Conservation (phyloP, 2,797 vertebrate species). For the Botia almorhae region DNA sequence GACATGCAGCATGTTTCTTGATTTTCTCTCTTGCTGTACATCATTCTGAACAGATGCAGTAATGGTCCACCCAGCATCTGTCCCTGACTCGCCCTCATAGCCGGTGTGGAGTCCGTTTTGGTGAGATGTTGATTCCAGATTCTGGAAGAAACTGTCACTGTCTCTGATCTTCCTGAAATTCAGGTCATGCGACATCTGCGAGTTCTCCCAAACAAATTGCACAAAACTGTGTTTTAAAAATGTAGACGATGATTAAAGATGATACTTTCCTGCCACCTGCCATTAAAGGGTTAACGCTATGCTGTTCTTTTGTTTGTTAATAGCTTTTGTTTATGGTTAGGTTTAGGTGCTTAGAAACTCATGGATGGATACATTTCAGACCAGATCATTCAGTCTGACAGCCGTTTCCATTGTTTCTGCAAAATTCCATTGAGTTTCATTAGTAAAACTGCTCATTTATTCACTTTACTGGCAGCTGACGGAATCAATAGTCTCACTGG, state of each 20-base stretch:
- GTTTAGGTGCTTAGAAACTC: constrained; percentile 11
- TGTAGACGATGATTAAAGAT: not conserved
- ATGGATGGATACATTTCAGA: not conserved
- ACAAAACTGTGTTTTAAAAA: not conserved
- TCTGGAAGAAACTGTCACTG: not conserved
- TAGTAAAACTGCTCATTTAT: constrained; percentile 9
- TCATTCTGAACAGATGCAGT: constrained; percentile 4
- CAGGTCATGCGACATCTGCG: not conserved
- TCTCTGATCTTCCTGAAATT: not conserved
- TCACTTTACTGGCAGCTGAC: constrained; percentile 10
- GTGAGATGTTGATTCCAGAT: constrained; percentile 16
- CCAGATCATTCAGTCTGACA: not conserved
- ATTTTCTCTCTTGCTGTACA: not conserved
- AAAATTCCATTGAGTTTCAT: not conserved
- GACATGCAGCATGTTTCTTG: not conserved
- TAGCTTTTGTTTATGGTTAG: constrained; percentile 10
- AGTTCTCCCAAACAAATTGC: not conserved
- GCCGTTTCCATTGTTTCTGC: constrained; percentile 19
- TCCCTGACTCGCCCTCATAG: not conserved
- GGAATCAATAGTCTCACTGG: constrained; percentile 28
- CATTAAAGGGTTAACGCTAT: not conserved
- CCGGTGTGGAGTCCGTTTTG: not conserved
- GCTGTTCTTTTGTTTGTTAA: not conserved
- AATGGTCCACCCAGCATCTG: constrained; percentile 41
- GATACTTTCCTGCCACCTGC: not conserved